phyloP scores from a whole-genome alignment of 2,113 vertebrate species.

The Tragelaphus scriptus region DNA sequence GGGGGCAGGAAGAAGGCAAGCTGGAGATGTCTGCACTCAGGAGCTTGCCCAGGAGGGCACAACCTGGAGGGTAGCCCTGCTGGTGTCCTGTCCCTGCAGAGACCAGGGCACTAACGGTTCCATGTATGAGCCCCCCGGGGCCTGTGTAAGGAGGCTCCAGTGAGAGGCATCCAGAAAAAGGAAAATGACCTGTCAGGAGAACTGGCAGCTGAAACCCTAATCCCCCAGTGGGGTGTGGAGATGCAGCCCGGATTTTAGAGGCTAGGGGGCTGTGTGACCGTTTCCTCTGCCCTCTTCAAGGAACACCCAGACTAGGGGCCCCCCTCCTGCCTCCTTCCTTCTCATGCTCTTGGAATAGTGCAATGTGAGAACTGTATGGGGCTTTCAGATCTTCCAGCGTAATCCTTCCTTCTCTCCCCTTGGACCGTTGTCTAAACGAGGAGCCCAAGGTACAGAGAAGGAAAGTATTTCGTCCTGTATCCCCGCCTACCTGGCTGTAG shows the following conservation, averaged over 20 bases:
- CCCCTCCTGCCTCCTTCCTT: neutral
- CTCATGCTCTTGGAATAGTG: neutral
- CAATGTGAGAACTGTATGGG: rapidly evolving
- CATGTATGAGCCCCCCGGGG: neutral
- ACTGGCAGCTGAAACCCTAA: neutral
- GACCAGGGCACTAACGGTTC: constrained; percentile 37
- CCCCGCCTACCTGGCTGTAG: neutral
- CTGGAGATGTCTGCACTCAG: constrained; percentile 26
- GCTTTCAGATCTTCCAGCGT: neutral
- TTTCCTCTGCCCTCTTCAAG: neutral
- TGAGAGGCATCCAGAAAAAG: constrained; percentile 55
- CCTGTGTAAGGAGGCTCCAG: constrained; percentile 40
- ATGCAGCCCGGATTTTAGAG: neutral
- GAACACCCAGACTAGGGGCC: neutral
- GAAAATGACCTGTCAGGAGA: neutral
- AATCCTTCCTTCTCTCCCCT: neutral
- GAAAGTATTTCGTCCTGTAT: rapidly evolving
- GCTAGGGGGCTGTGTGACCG: neutral
- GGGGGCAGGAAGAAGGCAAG: neutral
- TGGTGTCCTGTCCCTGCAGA: constrained; percentile 45
- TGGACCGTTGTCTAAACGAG: neutral
- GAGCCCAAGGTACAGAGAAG: neutral
- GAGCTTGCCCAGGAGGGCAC: constrained; percentile 54
- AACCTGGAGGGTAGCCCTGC: constrained; percentile 60
- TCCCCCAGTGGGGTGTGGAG: neutral